Conservation (phyloP, 2,113 vertebrate genomes). For the Rostratula benghalensis region DNA sequence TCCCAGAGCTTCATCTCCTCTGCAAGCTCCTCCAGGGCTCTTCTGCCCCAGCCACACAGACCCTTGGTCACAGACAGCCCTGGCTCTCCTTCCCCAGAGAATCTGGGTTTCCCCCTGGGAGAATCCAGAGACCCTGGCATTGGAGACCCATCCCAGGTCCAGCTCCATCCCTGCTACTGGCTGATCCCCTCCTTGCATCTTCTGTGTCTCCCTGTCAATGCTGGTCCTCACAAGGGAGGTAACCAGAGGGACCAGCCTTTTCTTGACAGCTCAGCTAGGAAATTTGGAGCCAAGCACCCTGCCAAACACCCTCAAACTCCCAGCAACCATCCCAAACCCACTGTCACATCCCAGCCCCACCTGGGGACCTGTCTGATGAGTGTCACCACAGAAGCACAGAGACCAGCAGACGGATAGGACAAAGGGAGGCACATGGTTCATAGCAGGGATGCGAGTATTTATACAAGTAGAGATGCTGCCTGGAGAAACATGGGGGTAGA, state of each 20-base stretch:
- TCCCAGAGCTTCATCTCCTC: not conserved
- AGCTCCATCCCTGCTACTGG: not conserved
- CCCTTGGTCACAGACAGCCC: not conserved
- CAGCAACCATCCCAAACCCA: not conserved
- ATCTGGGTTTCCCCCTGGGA: fast-evolving
- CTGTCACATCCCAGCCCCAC: not conserved
- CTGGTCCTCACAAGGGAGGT: not conserved
- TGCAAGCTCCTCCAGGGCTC: not conserved
- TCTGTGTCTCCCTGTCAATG: not conserved
- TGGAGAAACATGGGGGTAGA: not conserved
- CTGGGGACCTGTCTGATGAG: not conserved
- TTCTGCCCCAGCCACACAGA: not conserved
- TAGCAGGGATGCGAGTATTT: not conserved
- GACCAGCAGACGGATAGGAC: not conserved
- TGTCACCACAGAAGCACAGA: not conserved
- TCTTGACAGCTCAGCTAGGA: not conserved
- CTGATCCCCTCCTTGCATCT: not conserved
- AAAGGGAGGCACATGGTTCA: not conserved
- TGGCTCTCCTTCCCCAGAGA: fast-evolving
- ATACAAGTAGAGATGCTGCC: not conserved
- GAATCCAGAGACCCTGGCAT: not conserved
- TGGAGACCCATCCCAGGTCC: not conserved
- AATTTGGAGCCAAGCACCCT: not conserved
- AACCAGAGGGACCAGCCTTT: not conserved
- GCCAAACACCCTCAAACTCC: not conserved